Conservation (phyloP, 2,113 vertebrate species). For the Mionectes macconnelli region DNA sequence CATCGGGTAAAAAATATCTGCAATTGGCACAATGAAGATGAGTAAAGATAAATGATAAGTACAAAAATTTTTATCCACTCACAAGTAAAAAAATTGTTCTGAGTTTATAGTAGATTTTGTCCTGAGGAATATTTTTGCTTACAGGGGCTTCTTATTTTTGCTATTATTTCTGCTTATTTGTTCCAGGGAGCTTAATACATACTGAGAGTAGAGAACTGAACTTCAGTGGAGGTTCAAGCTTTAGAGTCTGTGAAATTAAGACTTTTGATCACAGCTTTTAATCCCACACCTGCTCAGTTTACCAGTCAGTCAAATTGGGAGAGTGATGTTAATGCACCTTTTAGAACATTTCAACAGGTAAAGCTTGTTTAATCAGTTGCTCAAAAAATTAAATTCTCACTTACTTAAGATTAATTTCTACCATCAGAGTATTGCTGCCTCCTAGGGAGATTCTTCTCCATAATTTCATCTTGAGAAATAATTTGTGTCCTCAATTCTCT, state of each 20-base stretch:
- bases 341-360: not conserved
- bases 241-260: not conserved
- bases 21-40: not conserved
- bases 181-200: not conserved
- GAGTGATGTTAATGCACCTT: not conserved
- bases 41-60: not conserved
- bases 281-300: not conserved
- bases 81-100: not conserved
- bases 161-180: too few relatives aligned
- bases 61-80: not conserved
- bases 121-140: not conserved
- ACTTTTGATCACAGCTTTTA: not conserved
- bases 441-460: not conserved
- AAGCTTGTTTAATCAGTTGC: not conserved
- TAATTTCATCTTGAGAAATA: not conserved
- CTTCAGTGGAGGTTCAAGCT: not conserved
- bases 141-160: too few relatives aligned
- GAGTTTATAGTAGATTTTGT: not conserved
- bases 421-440: not conserved
- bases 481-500: not conserved
- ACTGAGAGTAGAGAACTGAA: not conserved
- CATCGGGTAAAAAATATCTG: not conserved
- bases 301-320: not conserved
- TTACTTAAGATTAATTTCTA: not conserved
- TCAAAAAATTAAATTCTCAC: not conserved